Base-by-base conservation (phyloP, 2,888 invertebrate species). In the Oligia latruncula region DNA sequence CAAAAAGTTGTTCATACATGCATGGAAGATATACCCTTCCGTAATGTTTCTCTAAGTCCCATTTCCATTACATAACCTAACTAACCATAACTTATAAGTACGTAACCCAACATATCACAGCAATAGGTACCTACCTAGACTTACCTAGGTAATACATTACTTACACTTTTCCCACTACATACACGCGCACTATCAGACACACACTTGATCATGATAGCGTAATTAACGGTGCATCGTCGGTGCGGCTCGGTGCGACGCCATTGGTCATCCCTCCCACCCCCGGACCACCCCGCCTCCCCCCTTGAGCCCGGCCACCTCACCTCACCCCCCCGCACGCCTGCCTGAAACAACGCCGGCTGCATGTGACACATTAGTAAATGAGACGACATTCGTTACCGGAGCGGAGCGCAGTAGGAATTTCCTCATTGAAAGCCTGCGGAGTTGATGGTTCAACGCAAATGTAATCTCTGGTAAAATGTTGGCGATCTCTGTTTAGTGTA, bases 341-440 rank as follows among this genome's bases (percentile, higher is more conserved):
- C 74, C 87, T 93, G 95, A 96, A 96, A 96, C 96, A 96, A 96
- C 96, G 93, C 95, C 95, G 96, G 95, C 95, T 97, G 97, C 95
- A 95, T 97, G 96, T 96, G 97, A 97, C 97, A 97, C 96, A 97
- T 97, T 97, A 97, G 97, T 97, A 97, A 96, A 97, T 97, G 97
- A 97, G 97, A 95, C 95, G 93, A 95, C 97, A 97, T 97, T 97
- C 96, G 96, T 97, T 97, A 97, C 95, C 93, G 95, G 95, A 95
- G 95, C 95, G 94, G 82, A 87, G 89, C 88, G 91, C 90, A 95
- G 95, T 94, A 85, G 88, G 95, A 95, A 95, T 96, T 97, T 92
- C 91, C 93, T 92, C 93, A 92, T 93, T 91, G 92, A 90, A 93
- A 93, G 80, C 81, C 82, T 88, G 86, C 66, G 62, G 78, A 74